Conservation (phyloP, 2,888 invertebrate genomes). For the Hypsopygia costalis region DNA sequence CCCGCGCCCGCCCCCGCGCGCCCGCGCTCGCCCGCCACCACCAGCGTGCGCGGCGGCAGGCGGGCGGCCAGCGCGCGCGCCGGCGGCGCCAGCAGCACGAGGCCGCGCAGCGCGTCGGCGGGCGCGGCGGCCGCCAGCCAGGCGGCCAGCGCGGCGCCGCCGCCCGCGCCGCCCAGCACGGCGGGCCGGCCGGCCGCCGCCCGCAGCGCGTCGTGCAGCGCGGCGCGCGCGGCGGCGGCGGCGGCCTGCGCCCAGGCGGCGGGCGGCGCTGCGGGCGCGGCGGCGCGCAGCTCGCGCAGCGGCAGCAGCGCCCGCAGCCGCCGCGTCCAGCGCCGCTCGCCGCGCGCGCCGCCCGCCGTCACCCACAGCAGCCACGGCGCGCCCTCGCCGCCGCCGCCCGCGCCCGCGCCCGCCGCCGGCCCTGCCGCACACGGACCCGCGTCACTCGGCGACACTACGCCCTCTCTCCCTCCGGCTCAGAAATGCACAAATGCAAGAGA, state of each 20-base stretch:
- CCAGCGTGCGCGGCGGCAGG: conserved; percentile 40
- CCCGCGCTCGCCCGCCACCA: conserved; percentile 66
- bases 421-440: too few species aligned
- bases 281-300: conserved; percentile 33
- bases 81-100: conserved; percentile 73
- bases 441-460: too few species aligned
- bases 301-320: conserved; percentile 25
- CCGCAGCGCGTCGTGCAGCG: conserved; percentile 35
- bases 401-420: conserved; percentile 21
- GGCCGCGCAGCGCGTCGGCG: conserved; percentile 80
- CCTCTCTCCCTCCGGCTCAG: neutral
- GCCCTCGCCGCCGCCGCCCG: conserved; percentile 13
- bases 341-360: conserved; percentile 22
- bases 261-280: conserved; percentile 32
- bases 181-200: conserved; percentile 25
- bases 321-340: conserved; percentile 34
- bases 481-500: too few species aligned
- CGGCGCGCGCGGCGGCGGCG: conserved; percentile 35
- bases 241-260: conserved; percentile 39
- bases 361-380: conserved; percentile 24
- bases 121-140: conserved; percentile 82
- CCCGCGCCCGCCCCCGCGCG: conserved; percentile 50
- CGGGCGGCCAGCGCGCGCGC: conserved; percentile 53
- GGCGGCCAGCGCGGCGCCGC: conserved; percentile 83
- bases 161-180: conserved; percentile 40